A percentile compares a stretch with the other conserved stretches of the same genome.
phyloP scores from a whole-genome alignment of 2,797 vertebrate genomes.

The Pseudochromis fuscus region DNA sequence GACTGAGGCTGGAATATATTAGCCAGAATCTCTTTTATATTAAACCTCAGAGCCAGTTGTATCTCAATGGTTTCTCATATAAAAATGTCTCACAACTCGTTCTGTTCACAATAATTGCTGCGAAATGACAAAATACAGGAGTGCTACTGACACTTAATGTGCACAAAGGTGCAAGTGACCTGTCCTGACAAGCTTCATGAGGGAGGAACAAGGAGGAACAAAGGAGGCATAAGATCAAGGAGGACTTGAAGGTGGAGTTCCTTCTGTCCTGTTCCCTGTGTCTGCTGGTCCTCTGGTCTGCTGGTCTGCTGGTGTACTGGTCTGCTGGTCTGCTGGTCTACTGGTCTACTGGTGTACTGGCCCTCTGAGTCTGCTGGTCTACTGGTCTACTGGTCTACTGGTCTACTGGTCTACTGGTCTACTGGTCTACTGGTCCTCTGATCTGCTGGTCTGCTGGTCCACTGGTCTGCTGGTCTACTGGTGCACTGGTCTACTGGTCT shows the following conservation, averaged over 20 bases:
- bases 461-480: too few relatives aligned
- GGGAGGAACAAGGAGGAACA: conserved; percentile 32
- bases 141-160: conserved; percentile 13
- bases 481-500: too few relatives aligned
- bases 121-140: conserved; percentile 11
- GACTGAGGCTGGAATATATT: conserved; percentile 61
- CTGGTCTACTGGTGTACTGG: too few relatives aligned
- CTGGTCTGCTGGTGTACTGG: too few relatives aligned
- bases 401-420: too few relatives aligned
- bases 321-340: too few relatives aligned
- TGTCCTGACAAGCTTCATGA: conserved; percentile 29
- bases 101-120: conserved; percentile 38
- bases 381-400: too few relatives aligned
- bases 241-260: conserved; percentile 60
- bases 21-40: conserved; percentile 43
- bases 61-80: conserved; percentile 31
- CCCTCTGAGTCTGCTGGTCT: too few relatives aligned
- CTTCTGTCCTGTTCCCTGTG: conserved; percentile 64
- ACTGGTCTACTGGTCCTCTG: too few relatives aligned
- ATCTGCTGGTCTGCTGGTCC: too few relatives aligned
- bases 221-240: conserved; percentile 44
- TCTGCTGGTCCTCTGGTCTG: conserved; percentile 42
- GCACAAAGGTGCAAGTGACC: neutral
- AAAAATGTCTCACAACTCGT: conserved; percentile 11
- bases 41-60: conserved; percentile 35